These are phyloP conservation scores for Acrossocheilus fasciatus DNA, from an alignment of 2,797 vertebrate species.

Conservation along the genomic window DNA sequence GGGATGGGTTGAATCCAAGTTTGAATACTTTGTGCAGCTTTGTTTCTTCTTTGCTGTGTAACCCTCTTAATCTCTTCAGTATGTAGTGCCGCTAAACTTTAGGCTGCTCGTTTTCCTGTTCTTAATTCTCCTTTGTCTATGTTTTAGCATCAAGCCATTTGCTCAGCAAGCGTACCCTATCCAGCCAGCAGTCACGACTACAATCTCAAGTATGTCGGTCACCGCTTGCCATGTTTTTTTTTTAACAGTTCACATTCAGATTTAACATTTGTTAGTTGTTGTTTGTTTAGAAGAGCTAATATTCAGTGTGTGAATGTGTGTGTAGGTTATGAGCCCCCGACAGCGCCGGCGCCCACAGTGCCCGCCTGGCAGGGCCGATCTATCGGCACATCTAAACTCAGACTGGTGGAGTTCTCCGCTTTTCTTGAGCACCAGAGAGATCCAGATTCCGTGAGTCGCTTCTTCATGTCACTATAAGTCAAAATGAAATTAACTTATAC, in stretches of 20 bases:
- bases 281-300: neutral
- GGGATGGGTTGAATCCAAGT: constrained; percentile 38
- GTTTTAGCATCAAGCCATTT: constrained; percentile 95
- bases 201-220: constrained; percentile 90
- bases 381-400: constrained; percentile 96
- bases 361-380: constrained; percentile 98
- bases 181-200: constrained; percentile 92
- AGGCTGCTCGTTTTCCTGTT: constrained; percentile 6
- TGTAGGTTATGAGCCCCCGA: constrained; percentile 91
- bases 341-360: constrained; percentile 89
- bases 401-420: constrained; percentile 97
- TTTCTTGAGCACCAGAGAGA: constrained; percentile 98
- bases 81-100: constrained; percentile 5
- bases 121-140: constrained; percentile 54
- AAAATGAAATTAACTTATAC: neutral
- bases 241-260: neutral
- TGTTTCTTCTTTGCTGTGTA: constrained; percentile 25
- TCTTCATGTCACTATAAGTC: neutral
- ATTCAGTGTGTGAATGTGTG: constrained; percentile 29
- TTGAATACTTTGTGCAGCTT: constrained; percentile 42
- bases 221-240: neutral
- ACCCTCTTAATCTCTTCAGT: constrained; percentile 26
- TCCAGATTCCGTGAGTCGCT: constrained; percentile 88
- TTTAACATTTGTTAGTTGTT: neutral
- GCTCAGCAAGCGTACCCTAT: constrained; percentile 95